These are phyloP conservation scores for Denticeps clupeoides DNA, from an alignment of 2,797 vertebrate species.

Conservation along the genomic window DNA sequence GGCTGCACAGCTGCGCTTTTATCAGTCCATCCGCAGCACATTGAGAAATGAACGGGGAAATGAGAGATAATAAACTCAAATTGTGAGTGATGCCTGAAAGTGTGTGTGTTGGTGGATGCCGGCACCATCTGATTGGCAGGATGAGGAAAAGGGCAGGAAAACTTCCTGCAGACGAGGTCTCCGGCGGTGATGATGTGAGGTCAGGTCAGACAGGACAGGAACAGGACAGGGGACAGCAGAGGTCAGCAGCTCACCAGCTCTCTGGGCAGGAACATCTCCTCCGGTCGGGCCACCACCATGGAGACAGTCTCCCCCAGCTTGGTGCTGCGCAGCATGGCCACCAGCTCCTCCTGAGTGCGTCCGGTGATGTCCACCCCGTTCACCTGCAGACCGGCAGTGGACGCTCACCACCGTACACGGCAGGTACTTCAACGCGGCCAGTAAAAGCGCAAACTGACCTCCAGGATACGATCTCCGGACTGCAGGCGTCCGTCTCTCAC, in stretches of 20 bases:
- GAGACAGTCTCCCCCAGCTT: conserved; percentile 77
- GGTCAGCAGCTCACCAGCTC: conserved; percentile 68
- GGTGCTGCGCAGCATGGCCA: conserved; percentile 85
- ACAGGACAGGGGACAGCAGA: background rate
- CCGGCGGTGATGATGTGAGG: no score
- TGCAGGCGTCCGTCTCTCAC: conserved; percentile 84
- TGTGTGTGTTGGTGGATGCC: conserved; percentile 5
- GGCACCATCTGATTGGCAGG: background rate
- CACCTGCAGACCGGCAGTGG: conserved; percentile 62
- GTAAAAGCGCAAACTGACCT: conserved; percentile 61
- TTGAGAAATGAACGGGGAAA: no score
- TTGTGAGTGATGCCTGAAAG: conserved; percentile 10
- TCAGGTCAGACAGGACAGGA: background rate
- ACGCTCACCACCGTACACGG: no score
- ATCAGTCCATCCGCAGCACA: no score
- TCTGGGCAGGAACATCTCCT: conserved; percentile 75
- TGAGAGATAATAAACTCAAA: no score
- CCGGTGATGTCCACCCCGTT: conserved; percentile 79
- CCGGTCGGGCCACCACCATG: conserved; percentile 72
- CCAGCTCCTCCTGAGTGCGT: conserved; percentile 82
- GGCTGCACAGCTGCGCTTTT: conserved; percentile 6
- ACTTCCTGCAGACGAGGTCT: background rate
- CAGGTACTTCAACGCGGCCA: no score
- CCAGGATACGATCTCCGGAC: conserved; percentile 84
- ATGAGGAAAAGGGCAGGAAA: background rate